Evolutionary conservation across 2,797 vertebrate genomes (phyloP), one percentile per base, ranked within the genome.

Genomic region (Poecilia velifera): DNA sequence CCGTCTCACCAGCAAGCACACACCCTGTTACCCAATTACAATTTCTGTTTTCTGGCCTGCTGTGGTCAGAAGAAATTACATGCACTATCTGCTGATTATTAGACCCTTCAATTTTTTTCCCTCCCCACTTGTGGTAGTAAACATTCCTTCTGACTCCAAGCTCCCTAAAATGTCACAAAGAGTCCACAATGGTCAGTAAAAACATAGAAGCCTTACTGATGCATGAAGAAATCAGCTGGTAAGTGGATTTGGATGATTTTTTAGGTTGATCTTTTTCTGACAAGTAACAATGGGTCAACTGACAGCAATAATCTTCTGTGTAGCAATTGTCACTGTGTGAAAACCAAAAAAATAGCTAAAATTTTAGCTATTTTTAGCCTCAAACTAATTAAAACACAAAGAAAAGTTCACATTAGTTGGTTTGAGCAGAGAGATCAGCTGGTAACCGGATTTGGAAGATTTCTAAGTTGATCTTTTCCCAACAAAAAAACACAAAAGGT

Each of bases 21-120:
- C 76, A 85, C 51, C 43, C 80, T 82, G 73, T 88, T 82, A 90
- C 62, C 72, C 89, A 81, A 84, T 85, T 84, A 80, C 84, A 88
- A 80, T 88, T 82, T 75, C 41, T 66, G 82, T 89, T 86, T 76
- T 49, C 72, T 14, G 72, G 36, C 81, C 82, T 16, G 77, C 76
- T 76, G 77, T 34, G 77, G 84, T 85, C 80, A 59, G 68, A 85
- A 82, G 73, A 82, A 74, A 82, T 51, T 59, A 79, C 74, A 28
- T 64, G 25, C 28, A 71, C 80, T 76, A 81, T 86, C 78, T 72
- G 77, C 72, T 53, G 47, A 81, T 80, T 78, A 76, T 39, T 66
- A 73, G 79, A 49, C 79, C 76, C 84, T 72, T 87, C 85, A 68
- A 6, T 6, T 59, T 59, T 74, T 68, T 76, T 79, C 77, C 70